phyloP scores from a whole-genome alignment of 1,140 invertebrate genomes.

The Branchinecta lynchi region DNA sequence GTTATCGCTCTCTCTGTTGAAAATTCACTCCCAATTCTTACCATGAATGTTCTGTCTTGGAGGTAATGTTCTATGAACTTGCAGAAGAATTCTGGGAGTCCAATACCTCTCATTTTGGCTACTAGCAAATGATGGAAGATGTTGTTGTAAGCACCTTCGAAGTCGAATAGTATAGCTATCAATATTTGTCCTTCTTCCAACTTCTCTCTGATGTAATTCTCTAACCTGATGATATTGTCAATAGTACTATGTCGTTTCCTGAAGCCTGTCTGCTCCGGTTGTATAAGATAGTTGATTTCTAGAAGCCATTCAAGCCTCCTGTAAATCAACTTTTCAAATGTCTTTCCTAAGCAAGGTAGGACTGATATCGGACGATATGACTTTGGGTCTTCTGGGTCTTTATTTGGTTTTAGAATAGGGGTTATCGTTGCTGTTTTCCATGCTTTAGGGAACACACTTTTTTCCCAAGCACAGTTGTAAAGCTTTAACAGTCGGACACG shows the following conservation, averaged over 20 bases:
- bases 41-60: neutral
- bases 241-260: neutral
- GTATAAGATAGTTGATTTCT: neutral
- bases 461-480: neutral
- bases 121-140: neutral
- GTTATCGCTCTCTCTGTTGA: neutral
- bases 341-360: neutral
- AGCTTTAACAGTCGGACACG: neutral
- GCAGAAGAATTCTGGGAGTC: neutral
- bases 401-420: neutral
- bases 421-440: neutral
- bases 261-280: slow-evolving; percentile 5
- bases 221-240: neutral
- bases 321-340: neutral
- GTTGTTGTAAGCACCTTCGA: neutral
- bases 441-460: neutral
- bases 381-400: neutral
- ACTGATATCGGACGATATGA: neutral
- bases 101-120: neutral
- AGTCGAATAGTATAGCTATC: neutral
- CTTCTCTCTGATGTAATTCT: neutral
- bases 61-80: neutral
- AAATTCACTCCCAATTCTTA: neutral
- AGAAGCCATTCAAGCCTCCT: neutral
- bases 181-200: slow-evolving; percentile 2